phyloP scores from a whole-genome alignment of 2,113 vertebrate genomes.

The Scomber japonicus region DNA sequence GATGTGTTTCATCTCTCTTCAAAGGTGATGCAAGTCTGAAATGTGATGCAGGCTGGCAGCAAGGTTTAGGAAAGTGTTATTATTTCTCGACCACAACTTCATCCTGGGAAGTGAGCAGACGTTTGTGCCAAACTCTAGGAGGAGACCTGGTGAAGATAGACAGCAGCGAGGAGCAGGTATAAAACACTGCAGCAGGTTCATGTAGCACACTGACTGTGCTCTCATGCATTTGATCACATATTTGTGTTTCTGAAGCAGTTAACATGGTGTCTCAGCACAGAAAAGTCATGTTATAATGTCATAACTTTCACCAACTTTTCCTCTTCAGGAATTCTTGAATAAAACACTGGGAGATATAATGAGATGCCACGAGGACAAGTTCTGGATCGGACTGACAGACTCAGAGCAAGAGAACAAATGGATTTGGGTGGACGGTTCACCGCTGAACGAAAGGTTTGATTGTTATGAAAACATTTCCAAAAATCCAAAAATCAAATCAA shows the following conservation, averaged over 20 bases:
- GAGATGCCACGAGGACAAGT: conserved; percentile 45
- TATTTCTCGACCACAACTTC: conserved; percentile 12
- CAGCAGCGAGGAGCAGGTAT: conserved; percentile 61
- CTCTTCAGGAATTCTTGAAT: conserved; percentile 45
- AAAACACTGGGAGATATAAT: fast-evolving
- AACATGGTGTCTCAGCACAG: background rate
- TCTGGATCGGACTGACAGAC: conserved; percentile 77
- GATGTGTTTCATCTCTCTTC: conserved; percentile 11
- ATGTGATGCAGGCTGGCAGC: conserved; percentile 39
- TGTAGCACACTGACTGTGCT: background rate
- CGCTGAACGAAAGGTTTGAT: conserved; percentile 22
- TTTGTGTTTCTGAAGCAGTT: background rate
- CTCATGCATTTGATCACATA: background rate
- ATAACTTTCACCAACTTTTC: background rate
- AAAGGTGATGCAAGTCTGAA: fast-evolving
- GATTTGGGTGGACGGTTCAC: conserved; percentile 65
- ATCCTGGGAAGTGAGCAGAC: too few relatives aligned
- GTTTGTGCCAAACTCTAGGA: fast-evolving
- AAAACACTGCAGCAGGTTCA: background rate
- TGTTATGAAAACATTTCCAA: background rate
- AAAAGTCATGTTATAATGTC: background rate
- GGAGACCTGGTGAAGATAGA: conserved; percentile 57
- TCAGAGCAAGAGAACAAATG: conserved; percentile 16
- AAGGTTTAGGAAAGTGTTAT: conserved; percentile 32
- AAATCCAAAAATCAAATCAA: background rate